Evolutionary conservation across 2,888 invertebrate species (phyloP).

Genomic region (Papilio demoleus): DNA sequence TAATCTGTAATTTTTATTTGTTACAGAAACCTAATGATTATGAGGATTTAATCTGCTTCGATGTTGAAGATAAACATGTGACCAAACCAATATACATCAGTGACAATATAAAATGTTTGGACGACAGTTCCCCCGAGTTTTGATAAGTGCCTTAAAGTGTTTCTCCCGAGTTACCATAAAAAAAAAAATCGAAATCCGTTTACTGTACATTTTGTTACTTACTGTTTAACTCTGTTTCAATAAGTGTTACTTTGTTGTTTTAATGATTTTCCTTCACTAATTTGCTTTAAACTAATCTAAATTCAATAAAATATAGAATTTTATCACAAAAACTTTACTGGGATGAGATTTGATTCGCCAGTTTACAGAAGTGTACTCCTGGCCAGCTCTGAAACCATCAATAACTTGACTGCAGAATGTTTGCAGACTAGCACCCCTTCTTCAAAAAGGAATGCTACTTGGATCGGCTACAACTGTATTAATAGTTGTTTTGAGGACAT

Average conservation of each 20-base stretch:
- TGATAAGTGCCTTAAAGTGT: constrained; percentile 69
- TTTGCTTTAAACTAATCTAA: not conserved
- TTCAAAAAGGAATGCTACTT: no score
- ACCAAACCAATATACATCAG: constrained; percentile 63
- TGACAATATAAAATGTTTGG: constrained; percentile 62
- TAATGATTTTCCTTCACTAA: not conserved
- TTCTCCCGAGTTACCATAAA: constrained; percentile 61
- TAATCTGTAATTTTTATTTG: constrained; percentile 19
- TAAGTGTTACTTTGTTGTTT: constrained; percentile 39
- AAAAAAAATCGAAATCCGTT: constrained; percentile 24
- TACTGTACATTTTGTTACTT: constrained; percentile 29
- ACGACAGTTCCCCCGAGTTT: constrained; percentile 77
- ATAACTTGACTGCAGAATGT: no score
- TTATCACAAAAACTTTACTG: not conserved
- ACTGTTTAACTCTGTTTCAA: constrained; percentile 24
- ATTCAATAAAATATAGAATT: not conserved
- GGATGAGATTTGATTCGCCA: no score
- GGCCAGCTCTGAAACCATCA: no score
- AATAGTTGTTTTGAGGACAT: no score
- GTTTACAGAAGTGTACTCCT: no score
- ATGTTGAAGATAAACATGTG: constrained; percentile 67
- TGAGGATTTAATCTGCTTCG: constrained; percentile 75
- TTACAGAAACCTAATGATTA: constrained; percentile 67
- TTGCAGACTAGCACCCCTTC: no score
- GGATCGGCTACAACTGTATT: no score